Base-by-base conservation (phyloP, 2,113 vertebrate genomes). In the Leptosomus discolor region DNA sequence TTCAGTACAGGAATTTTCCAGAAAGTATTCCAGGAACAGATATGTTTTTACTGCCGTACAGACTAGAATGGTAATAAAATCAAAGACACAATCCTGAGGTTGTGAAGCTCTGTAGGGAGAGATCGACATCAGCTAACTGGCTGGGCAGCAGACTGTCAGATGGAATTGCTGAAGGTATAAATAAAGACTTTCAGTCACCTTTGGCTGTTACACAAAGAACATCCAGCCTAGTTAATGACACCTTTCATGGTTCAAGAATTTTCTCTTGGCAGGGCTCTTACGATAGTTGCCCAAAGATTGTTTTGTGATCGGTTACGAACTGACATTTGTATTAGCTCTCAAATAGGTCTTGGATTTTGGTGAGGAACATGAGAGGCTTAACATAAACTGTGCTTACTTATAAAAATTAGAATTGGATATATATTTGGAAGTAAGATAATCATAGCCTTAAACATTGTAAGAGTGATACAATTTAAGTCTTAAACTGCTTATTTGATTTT, bases 241-340 rank as follows among this genome's bases (percentile, higher is more conserved):
- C 75, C 65, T 87, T 94, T 87, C 45, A 58, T 37, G 29, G 69
- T 82, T 93, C 89, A 91, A 71, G 73, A 87, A 92, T 95, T 93
- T 95, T 92, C 58, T 95, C n/a, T 85, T 80, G 90, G 90, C 86
- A 85, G 36, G 11, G 27, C 48, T 75, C 4, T 94, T 93, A 37
- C 0, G 0, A 20, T 58, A 86, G 67, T 54, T 80, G 77, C 81
- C 76, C 37, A 56, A 73, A 77, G 64, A 77, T n/a, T 84, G 78
- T 29, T 96, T 91, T 67, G 36, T 78, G 51, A 65, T 74, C 53
- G 7, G 12, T 78, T 80, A 41, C 2, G 70, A 84, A 65, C 30
- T 50, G 90, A 58, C 12, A 7, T 77, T 87, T 69, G 32, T 67
- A 7, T 51, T 51, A 50, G 24, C 34, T 69, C 75, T 67, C 45